Conservation (phyloP, 2,888 invertebrate genomes). For the Drosophila lacicola region DNA sequence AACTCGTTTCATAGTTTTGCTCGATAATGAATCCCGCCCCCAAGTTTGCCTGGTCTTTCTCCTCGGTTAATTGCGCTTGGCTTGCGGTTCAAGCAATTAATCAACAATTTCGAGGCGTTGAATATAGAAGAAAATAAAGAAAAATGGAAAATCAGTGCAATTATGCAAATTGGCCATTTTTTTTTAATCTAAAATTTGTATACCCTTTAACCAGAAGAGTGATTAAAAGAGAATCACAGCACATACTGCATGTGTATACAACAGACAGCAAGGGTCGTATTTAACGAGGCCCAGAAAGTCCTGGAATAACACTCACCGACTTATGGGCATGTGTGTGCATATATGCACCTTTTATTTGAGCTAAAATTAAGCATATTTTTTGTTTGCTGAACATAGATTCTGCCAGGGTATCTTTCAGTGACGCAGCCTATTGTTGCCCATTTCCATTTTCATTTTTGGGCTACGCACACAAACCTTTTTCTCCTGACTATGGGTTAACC, state of each 20-base stretch:
- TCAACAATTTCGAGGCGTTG: conserved; percentile 63
- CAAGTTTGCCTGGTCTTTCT: conserved; percentile 15
- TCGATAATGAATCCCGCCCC: conserved; percentile 39
- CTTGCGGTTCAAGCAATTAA: conserved; percentile 70
- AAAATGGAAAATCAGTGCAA: conserved; percentile 67
- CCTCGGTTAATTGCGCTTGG: conserved; percentile 59
- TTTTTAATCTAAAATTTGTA: conserved; percentile 24
- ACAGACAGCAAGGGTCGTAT: too few species aligned
- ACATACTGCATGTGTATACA: too few species aligned
- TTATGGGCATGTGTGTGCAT: too few species aligned
- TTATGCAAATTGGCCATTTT: conserved; percentile 65
- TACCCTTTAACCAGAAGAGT: too few species aligned
- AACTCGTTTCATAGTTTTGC: conserved; percentile 51
- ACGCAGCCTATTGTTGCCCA: neutral
- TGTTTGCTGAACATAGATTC: fast-evolving
- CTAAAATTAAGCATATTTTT: neutral
- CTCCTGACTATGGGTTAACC: conserved; percentile 25
- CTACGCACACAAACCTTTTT: conserved; percentile 18
- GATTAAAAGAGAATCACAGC: too few species aligned
- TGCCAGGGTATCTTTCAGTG: conserved; percentile 14
- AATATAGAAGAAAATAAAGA: conserved; percentile 17
- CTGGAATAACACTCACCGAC: too few species aligned
- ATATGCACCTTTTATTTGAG: too few species aligned
- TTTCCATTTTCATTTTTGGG: conserved; percentile 27
- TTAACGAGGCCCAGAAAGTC: too few species aligned